Conservation (phyloP, 2,113 vertebrate genomes). For the Strigops habroptila region DNA sequence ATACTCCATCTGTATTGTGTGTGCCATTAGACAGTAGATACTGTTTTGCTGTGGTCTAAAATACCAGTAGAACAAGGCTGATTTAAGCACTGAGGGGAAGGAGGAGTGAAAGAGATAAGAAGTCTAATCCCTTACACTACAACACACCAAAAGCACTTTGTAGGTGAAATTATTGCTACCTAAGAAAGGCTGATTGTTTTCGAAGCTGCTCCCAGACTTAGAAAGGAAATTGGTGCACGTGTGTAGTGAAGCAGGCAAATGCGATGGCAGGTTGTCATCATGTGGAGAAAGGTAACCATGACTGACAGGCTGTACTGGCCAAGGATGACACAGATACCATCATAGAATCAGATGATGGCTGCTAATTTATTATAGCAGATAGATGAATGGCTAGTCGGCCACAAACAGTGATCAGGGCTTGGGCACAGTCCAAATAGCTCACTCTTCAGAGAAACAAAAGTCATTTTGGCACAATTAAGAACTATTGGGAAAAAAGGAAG, state of each 20-base stretch:
- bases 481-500: neutral
- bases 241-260: neutral
- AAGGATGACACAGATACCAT: neutral
- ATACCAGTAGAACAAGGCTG: neutral
- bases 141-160: neutral
- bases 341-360: neutral
- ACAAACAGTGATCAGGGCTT: neutral
- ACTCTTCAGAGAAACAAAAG: neutral
- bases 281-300: neutral
- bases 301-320: neutral
- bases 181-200: neutral
- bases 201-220: neutral
- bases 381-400: neutral
- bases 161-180: neutral
- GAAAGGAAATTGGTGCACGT: neutral
- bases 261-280: neutral
- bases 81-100: neutral
- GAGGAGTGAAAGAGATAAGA: neutral
- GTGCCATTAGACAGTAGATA: neutral
- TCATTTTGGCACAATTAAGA: neutral
- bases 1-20: neutral
- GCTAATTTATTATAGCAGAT: neutral
- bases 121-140: neutral
- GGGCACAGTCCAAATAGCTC: neutral
- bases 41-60: neutral